Percentiles rank a stretch among this genome's conserved stretches.
These are phyloP conservation scores for Xiphophorus birchmanni DNA, from an alignment of 2,797 vertebrate genomes.

Conservation along the genomic window DNA sequence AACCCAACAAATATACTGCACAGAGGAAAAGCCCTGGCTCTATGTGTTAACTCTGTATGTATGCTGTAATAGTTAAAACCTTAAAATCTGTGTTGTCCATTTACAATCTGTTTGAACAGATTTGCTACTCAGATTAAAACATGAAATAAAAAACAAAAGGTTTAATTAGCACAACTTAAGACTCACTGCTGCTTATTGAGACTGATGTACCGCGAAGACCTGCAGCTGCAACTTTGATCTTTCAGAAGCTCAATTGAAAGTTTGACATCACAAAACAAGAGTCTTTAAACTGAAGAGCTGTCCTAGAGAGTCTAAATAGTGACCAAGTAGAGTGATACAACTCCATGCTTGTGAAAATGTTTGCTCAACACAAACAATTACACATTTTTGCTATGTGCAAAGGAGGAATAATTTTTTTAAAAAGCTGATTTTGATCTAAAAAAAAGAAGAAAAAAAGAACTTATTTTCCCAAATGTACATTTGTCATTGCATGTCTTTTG, in stretches of 20 bases:
- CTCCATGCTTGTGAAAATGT: conserved; percentile 47
- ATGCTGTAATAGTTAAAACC: conserved; percentile 62
- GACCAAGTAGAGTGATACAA: conserved; percentile 47
- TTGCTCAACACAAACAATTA: not conserved
- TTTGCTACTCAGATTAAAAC: conserved; percentile 72
- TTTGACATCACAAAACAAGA: conserved; percentile 31
- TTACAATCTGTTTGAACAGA: conserved; percentile 73
- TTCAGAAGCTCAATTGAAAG: conserved; percentile 55
- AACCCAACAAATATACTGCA: conserved; percentile 65
- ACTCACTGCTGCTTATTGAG: conserved; percentile 50
- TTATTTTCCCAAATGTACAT: not conserved
- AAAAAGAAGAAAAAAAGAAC: conserved; percentile 16
- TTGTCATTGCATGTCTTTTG: not conserved
- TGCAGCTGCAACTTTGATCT: conserved; percentile 47
- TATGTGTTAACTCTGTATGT: conserved; percentile 60
- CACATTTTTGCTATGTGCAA: conserved; percentile 23
- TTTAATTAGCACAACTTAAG: conserved; percentile 63
- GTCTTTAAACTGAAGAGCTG: conserved; percentile 32
- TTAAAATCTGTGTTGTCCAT: conserved; percentile 58
- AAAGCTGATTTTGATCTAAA: conserved; percentile 25
- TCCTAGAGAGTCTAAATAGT: conserved; percentile 69
- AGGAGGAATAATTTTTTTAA: conserved; percentile 31
- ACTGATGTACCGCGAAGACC: conserved; percentile 65
- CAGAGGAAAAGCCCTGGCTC: conserved; percentile 39
- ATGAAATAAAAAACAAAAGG: conserved; percentile 57